Conservation (phyloP, 1,140 invertebrate species). For the Pseudomyrmex sp. region DNA sequence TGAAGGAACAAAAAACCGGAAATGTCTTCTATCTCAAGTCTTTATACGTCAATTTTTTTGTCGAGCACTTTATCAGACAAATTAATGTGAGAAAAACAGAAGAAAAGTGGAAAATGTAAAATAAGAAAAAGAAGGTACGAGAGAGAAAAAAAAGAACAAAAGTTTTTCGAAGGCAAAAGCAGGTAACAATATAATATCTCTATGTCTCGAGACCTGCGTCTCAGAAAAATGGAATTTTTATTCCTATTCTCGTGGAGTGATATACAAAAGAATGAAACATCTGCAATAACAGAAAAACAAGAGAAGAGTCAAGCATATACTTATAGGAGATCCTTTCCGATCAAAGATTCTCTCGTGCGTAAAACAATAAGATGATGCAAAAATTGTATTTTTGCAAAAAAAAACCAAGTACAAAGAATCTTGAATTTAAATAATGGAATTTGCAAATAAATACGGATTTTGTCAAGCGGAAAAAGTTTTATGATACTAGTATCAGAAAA, state of each 20-base stretch:
- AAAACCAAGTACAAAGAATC: slow-evolving; percentile 1
- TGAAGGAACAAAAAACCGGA: neutral
- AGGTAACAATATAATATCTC: slow-evolving; percentile 25
- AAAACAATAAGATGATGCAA: neutral
- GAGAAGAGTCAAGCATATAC: slow-evolving; percentile 17
- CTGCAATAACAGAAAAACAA: neutral
- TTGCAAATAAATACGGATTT: slow-evolving; percentile 22
- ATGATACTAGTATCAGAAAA: slow-evolving; percentile 5
- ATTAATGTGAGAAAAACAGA: neutral
- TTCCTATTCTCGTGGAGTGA: slow-evolving; percentile 35
- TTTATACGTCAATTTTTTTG: slow-evolving; percentile 5
- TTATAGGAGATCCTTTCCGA: slow-evolving; percentile 15
- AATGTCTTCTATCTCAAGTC: neutral
- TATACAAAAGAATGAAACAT: slow-evolving; percentile 44
- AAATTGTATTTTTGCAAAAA: neutral
- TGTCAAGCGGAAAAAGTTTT: slow-evolving; percentile 30
- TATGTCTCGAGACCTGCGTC: slow-evolving; percentile 2
- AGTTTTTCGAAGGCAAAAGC: slow-evolving; percentile 17
- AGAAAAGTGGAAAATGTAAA: neutral
- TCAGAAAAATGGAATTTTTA: slow-evolving; percentile 56
- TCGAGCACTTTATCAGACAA: slow-evolving; percentile 23
- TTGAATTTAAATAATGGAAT: slow-evolving; percentile 36
- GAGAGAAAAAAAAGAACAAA: neutral
- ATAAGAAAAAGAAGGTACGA: neutral
- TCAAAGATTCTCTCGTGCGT: slow-evolving; percentile 5